A percentile compares a stretch with the other conserved stretches of the same genome.
These are phyloP conservation scores for Drosophila suboccidentalis DNA, from an alignment of 2,888 invertebrate species.

Conservation along the genomic window DNA sequence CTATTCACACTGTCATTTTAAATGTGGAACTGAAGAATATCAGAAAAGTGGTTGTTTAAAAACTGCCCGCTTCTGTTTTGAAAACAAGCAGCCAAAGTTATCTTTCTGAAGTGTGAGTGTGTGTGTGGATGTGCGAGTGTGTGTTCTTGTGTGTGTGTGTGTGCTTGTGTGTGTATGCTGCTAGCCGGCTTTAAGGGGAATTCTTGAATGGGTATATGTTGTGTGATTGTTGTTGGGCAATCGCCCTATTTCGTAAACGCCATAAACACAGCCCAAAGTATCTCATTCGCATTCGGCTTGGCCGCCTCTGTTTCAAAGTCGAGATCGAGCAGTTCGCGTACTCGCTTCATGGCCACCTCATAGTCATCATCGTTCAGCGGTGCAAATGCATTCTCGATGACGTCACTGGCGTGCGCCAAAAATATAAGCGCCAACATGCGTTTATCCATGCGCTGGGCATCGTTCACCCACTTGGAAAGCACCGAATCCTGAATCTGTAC, in stretches of 20 bases:
- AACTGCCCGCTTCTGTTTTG: constrained; percentile 19
- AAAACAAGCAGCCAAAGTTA: constrained; percentile 51
- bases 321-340: constrained; percentile 97
- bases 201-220: constrained; percentile 23
- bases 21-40: constrained; percentile 46
- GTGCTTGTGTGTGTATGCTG: constrained; percentile 24
- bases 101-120: constrained; percentile 14
- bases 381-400: constrained; percentile 99
- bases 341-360: constrained; percentile 98
- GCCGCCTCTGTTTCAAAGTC: constrained; percentile 98
- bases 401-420: constrained; percentile 99
- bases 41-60: constrained; percentile 11
- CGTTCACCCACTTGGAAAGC: constrained; percentile 97
- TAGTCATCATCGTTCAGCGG: constrained; percentile 99
- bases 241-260: constrained; percentile 96
- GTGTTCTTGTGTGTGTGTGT: constrained; percentile 25
- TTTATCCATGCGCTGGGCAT: constrained; percentile 98
- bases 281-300: constrained; percentile 95
- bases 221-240: constrained; percentile 7
- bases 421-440: constrained; percentile 96
- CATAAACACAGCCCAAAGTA: constrained; percentile 99
- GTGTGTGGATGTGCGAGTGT: constrained; percentile 22
- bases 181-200: constrained; percentile 14
- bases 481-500: constrained; percentile 98
- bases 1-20: constrained; percentile 21